Conservation (phyloP, 2,888 invertebrate genomes). For the Thymelicus lineola region DNA sequence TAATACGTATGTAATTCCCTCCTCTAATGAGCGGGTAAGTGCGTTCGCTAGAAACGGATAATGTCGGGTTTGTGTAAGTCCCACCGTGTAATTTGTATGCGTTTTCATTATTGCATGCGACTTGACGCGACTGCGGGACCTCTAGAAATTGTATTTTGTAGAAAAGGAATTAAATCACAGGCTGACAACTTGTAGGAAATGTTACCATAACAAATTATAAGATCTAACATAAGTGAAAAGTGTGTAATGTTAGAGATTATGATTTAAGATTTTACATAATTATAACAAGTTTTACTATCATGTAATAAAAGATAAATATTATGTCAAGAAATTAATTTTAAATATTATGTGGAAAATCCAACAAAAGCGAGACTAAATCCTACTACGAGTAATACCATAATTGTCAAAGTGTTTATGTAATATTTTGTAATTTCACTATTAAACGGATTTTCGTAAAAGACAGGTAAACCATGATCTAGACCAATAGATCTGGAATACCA, state of each 20-base stretch:
- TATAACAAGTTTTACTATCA: background rate
- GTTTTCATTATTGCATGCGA: constrained; percentile 42
- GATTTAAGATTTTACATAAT: background rate
- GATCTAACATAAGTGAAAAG: constrained; percentile 4
- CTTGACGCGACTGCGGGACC: constrained; percentile 8
- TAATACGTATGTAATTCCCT: constrained; percentile 55
- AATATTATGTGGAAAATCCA: no score
- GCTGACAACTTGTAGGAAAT: constrained; percentile 13
- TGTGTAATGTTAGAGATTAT: constrained; percentile 4
- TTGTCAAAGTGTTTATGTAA: no score
- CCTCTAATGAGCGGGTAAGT: constrained; percentile 58
- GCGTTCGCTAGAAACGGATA: constrained; percentile 57
- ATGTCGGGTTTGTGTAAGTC: constrained; percentile 52
- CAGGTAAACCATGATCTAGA: no score
- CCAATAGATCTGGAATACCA: no score
- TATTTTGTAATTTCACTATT: no score
- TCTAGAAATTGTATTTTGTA: constrained; percentile 24
- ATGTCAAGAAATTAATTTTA: no score
- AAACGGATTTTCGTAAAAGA: no score
- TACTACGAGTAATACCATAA: no score
- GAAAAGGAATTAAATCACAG: constrained; percentile 10
- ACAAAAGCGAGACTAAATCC: no score
- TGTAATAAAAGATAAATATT: no score
- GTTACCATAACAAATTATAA: constrained; percentile 14
- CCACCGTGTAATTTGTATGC: constrained; percentile 45